Evolutionary conservation across 2,113 vertebrate species (phyloP).

Genomic region (Brachypodius melanocephalos): DNA sequence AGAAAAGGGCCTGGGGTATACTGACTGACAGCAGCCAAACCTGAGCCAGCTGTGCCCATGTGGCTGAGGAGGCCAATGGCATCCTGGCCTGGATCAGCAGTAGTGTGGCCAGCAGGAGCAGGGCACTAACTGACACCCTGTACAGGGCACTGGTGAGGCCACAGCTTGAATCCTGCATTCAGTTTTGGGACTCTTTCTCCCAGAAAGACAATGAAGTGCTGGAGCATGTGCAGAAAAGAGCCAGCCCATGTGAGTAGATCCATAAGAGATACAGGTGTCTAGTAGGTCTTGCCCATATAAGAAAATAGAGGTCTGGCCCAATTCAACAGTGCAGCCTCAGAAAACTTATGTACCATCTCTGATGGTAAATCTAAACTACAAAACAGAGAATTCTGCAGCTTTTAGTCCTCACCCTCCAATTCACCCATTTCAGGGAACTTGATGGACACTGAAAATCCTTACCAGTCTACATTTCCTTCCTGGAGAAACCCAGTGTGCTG

Average conservation of each 20-base stretch:
- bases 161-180: background rate
- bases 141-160: background rate
- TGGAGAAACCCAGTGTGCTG: background rate
- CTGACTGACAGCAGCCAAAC: background rate
- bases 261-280: background rate
- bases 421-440: background rate
- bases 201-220: background rate
- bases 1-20: background rate
- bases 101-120: background rate
- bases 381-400: background rate
- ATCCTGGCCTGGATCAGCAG: background rate
- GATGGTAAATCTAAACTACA: background rate
- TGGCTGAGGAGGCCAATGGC: background rate
- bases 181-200: background rate
- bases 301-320: background rate
- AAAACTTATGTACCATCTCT: background rate
- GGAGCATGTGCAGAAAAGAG: background rate
- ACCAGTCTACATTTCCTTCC: background rate
- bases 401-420: background rate
- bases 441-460: background rate
- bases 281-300: background rate
- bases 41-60: background rate
- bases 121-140: too few species aligned
- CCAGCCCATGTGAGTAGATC: fast-evolving
- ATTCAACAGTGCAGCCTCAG: background rate